Evolutionary conservation across 37 sponge, comb jelly and placozoan species (phyloP).

Genomic region (Theonella swinhoei): DNA sequence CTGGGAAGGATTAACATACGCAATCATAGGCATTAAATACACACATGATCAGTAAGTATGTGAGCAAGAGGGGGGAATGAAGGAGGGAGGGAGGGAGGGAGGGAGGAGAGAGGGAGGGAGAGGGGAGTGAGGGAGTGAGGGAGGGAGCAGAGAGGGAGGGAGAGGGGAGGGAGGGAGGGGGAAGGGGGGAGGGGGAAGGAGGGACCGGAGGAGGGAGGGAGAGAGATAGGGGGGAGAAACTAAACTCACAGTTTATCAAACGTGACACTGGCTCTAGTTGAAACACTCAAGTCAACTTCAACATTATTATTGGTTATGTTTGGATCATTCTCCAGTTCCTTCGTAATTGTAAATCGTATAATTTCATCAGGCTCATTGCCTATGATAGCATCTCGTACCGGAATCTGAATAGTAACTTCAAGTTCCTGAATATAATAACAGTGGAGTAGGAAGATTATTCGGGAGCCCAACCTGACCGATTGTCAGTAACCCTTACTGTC

Average conservation of each 20-base stretch:
- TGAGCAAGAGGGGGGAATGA: too few species aligned
- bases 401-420: background rate
- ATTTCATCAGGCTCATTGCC: background rate
- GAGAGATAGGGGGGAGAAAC: background rate
- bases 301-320: background rate
- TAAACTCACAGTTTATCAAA: background rate
- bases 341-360: background rate
- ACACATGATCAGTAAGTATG: too few species aligned
- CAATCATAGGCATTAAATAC: too few species aligned
- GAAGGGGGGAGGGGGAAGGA: background rate
- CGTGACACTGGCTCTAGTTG: background rate
- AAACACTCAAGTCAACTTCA: background rate
- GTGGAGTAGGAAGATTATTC: background rate
- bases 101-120: too few species aligned
- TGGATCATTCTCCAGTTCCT: background rate
- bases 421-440: background rate
- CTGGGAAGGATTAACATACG: too few species aligned
- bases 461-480: too few species aligned
- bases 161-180: background rate
- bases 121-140: too few species aligned
- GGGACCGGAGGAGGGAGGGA: background rate
- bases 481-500: too few species aligned
- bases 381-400: background rate
- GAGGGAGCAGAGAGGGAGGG: background rate
- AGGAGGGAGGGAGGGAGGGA: slow-evolving; percentile 13